Base-by-base conservation (phyloP, 2,113 vertebrate species). In the Nerophis ophidion region DNA sequence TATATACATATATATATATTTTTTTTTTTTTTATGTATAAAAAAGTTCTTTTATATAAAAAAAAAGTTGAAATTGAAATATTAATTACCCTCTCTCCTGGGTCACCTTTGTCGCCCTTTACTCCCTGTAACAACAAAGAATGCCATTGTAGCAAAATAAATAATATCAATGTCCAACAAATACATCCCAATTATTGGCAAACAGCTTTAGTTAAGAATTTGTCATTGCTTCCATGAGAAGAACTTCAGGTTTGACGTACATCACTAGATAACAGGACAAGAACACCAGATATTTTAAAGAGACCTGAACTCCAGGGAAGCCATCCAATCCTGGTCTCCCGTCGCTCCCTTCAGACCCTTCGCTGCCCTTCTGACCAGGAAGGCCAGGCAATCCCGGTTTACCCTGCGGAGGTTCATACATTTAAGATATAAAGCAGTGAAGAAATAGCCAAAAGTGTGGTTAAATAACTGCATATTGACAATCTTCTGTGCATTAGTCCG, bases 301-400 rank as follows among this genome's bases (percentile, higher is more conserved):
- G 35, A 97, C 96, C 90, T 89, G 90, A 3, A 92, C 89, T 63
- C 96, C 96, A 0, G 89, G 88, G 34, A 90, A 87, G 7, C 96
- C 96, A 1, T 93, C 92, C 75, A 92, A 66, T 5, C 96, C 96
- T 0, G 92, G 90, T 5, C 81, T 91, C 1, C 96, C 96, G 0
- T 93, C 91, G 60, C 67, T 52, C 0, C 96, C 96, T 86, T 0
- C 76, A 70, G 34, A 64, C 1, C 58, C 95, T 77, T 0, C 88
- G 26, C 5, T 66, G 62, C 84, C 94, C 75, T 87, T 88, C 62
- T 56, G 79, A 55, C 89, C 90, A 5, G 74, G 61, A 1, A 65
- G 1, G 1, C 89, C 90, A 13, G 85, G 58, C 1, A 89, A 61
- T 1, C 89, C 90, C 0, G 84, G 72, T 70, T 77, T 83, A 51